Base-by-base conservation (phyloP, 2,113 vertebrate genomes). In the Colistium nudipinnis region DNA sequence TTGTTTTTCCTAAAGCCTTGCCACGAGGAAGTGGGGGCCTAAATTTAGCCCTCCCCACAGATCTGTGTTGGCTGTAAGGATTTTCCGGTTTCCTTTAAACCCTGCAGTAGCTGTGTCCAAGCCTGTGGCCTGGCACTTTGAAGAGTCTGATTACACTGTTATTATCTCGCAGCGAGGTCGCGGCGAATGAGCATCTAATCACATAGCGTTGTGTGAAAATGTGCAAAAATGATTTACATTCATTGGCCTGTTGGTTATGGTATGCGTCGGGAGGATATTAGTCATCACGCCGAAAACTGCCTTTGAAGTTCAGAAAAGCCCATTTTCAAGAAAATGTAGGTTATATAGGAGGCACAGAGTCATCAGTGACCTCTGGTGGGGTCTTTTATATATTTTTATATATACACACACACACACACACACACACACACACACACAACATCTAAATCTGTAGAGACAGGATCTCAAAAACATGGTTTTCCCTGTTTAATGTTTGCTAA, bases 41-140 rank as follows among this genome's bases (percentile, higher is more conserved):
- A 83, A 90, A 91, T 88, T 90, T 91, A 92, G 74, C 55, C 56
- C 76, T 74, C 80, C 80, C 69, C 65, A 24, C 17, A 71, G 78
- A 82, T 70, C 71, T 54, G 53, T 67, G 69, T 76, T 83, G 76
- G 79, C 86, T 24, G 78, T 78, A 73, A 88, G 70, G 78, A 80
- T 81, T 90, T 92, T 92, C 89, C 88, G 77, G 86, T 91, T 91
- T 87, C 82, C 62, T 53, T 75, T 24, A 87, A 84, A 78, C 79
- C 65, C 62, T 13, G 70, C 69, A 39, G 78, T 33, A 54, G 70
- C 70, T 6, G 11, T 49, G 48, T 62, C 68, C 65, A 67, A 64
- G 69, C 71, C 62, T 60, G 55, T 62, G 76, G 85, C 69, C 71
- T 78, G 83, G 80, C 57, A 62, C 13, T 5, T 56, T 36, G 28